A percentile compares a stretch with the other conserved stretches of the same genome.
Evolutionary conservation across 2,113 vertebrate species (phyloP).

Genomic region (Rhipidura dahli): DNA sequence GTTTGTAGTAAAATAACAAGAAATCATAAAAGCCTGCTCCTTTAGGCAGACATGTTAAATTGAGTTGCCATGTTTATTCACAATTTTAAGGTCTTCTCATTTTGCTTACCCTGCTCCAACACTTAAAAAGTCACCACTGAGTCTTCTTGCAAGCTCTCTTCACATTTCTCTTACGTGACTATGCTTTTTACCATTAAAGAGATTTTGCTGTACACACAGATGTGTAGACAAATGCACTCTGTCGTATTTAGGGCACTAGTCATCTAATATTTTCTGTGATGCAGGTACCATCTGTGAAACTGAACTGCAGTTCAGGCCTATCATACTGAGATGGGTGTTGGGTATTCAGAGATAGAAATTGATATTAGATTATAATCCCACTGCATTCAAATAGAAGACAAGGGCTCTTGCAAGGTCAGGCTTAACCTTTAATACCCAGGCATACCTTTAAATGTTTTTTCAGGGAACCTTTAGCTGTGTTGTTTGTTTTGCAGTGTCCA

Average conservation of each 20-base stretch:
- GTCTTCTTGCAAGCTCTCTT: background rate
- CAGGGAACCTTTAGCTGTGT: background rate
- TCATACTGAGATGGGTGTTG: background rate
- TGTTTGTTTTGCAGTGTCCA: background rate
- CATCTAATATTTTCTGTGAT: background rate
- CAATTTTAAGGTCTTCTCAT: background rate
- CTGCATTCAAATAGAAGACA: background rate
- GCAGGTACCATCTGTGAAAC: slow-evolving; percentile 44
- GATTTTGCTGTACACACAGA: background rate
- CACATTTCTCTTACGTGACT: background rate
- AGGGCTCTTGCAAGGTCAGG: background rate
- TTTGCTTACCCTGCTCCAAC: background rate
- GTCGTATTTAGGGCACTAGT: slow-evolving; percentile 33
- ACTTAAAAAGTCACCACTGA: background rate
- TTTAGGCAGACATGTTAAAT: background rate
- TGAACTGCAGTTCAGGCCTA: slow-evolving; percentile 2
- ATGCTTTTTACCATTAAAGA: background rate
- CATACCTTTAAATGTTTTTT: background rate
- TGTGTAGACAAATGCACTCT: background rate
- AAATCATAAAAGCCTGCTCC: background rate
- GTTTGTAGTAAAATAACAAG: background rate
- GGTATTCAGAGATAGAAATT: background rate
- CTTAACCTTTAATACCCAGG: background rate
- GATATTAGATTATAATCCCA: slow-evolving; percentile 18
- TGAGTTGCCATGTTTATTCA: background rate